A percentile compares a stretch with the other conserved stretches of the same genome.
Conservation (phyloP, 37 sponge, comb jelly and placozoan genomes). For the Halisarca cf. caerulea region DNA sequence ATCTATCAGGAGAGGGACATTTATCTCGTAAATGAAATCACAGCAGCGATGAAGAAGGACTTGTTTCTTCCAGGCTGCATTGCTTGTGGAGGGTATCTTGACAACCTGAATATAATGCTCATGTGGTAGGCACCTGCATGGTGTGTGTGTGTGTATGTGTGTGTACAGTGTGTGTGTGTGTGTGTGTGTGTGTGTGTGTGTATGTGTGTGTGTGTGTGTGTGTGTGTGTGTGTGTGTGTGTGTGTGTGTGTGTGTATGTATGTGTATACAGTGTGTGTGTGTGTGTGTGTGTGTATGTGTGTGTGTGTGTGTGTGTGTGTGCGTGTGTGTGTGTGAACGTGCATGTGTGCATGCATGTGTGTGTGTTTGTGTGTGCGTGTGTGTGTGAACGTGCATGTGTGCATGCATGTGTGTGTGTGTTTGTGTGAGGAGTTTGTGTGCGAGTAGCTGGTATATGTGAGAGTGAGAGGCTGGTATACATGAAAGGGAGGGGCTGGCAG, state of each 20-base stretch:
- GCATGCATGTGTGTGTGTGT: background rate
- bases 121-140: slow-evolving; percentile 45
- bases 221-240: slow-evolving; percentile 34
- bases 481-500: too few species aligned
- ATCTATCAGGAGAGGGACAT: slow-evolving; percentile 54
- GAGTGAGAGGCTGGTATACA: too few species aligned
- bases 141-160: slow-evolving; percentile 54
- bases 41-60: slow-evolving; percentile 47
- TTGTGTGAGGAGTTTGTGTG: too few species aligned
- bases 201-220: slow-evolving; percentile 21
- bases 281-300: slow-evolving; percentile 5
- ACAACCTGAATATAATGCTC: slow-evolving; percentile 35
- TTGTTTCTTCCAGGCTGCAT: slow-evolving; percentile 57
- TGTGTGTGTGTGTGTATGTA: background rate
- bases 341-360: too few species aligned
- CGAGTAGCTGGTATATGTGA: too few species aligned
- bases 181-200: slow-evolving; percentile 36
- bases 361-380: too few species aligned
- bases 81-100: slow-evolving; percentile 64
- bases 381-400: background rate
- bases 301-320: slow-evolving; percentile 16
- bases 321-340: background rate
- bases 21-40: slow-evolving; percentile 57
- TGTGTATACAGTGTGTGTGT: slow-evolving; percentile 24
- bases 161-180: slow-evolving; percentile 31